phyloP scores from a whole-genome alignment of 2,888 invertebrate species.

The Tuta absoluta region DNA sequence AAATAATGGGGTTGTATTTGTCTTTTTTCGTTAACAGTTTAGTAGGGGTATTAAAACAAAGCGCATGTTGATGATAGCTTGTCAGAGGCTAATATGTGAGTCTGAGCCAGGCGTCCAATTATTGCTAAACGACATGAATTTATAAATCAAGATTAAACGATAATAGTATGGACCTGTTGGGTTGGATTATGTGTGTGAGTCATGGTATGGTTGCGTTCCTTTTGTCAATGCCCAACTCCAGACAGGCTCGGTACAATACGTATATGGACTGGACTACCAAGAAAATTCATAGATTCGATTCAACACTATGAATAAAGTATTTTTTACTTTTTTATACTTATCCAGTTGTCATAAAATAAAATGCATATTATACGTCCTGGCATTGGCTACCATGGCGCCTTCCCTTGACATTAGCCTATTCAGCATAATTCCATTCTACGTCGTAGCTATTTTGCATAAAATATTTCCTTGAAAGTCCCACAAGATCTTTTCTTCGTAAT shows the following conservation, averaged over 20 bases:
- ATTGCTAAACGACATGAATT: slow-evolving; percentile 65
- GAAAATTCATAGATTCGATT: background rate
- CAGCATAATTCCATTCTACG: too few relatives aligned
- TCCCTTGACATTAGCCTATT: too few relatives aligned
- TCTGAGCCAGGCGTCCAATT: slow-evolving; percentile 53
- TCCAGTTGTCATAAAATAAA: too few relatives aligned
- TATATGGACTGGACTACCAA: background rate
- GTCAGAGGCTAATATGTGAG: slow-evolving; percentile 49
- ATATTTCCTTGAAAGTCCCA: too few relatives aligned
- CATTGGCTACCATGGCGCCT: too few relatives aligned
- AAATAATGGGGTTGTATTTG: slow-evolving; percentile 31
- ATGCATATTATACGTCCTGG: too few relatives aligned
- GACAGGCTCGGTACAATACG: background rate
- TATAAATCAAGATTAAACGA: slow-evolving; percentile 50
- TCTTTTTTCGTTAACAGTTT: slow-evolving; percentile 40
- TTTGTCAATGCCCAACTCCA: slow-evolving; percentile 37
- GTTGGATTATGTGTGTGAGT: slow-evolving; percentile 43
- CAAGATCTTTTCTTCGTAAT: background rate
- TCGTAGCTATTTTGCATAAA: too few relatives aligned
- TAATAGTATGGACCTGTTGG: slow-evolving; percentile 46
- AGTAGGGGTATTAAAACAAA: slow-evolving; percentile 47
- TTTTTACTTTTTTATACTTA: background rate
- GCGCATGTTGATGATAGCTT: slow-evolving; percentile 53
- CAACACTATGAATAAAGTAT: background rate
- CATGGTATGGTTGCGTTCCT: slow-evolving; percentile 40